Evolutionary conservation across 2,888 invertebrate species (phyloP), one percentile per base, ranked within the genome.

Genomic region (Chirona hameri): DNA sequence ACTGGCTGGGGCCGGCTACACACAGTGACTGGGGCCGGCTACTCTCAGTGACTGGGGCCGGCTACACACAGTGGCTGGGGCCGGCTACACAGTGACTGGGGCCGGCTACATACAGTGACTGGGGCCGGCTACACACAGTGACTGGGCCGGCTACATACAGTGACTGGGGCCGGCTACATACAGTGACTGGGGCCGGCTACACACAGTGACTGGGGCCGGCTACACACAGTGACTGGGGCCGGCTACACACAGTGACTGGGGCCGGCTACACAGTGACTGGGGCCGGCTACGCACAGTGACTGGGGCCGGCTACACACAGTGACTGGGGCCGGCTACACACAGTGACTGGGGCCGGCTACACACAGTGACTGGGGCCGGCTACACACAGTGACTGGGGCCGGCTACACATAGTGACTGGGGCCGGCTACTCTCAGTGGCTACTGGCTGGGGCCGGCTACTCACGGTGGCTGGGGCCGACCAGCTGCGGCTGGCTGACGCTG

Each of bases 401-500:
- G 65, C 65, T 39, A 65, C 65, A n/a, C n/a, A 65, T n/a, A n/a
- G 65, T 65, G 65, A 65, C n/a, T 39, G 39, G 39, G 39, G 39
- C 39, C 39, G 39, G 39, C 39, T 39, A 39, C 39, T 39, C 18
- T 7, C 55, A 55, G 57, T 24, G 57, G 24, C 27, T 14, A n/a
- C n/a, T n/a, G n/a, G n/a, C n/a, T n/a, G n/a, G 27, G 65, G 27
- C 27, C 27, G 1, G 72, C 24, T 65, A 76, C 76, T 76, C 18
- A 76, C 76, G 24, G 76, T 76, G 76, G 14, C 39, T 46, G 46
- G 76, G 76, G 12, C 76, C 76, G 39, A 76, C 39, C 46, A 76
- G 76, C 76, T 46, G 76, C 46, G 76, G 76, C 46, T 76, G 76
- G 46, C 76, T 76, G 76, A 46, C 46, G 46, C 76, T 76, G 4